These are phyloP conservation scores for Meloidogyne exigua DNA, from an alignment of 1,140 invertebrate species.

Conservation along the genomic window DNA sequence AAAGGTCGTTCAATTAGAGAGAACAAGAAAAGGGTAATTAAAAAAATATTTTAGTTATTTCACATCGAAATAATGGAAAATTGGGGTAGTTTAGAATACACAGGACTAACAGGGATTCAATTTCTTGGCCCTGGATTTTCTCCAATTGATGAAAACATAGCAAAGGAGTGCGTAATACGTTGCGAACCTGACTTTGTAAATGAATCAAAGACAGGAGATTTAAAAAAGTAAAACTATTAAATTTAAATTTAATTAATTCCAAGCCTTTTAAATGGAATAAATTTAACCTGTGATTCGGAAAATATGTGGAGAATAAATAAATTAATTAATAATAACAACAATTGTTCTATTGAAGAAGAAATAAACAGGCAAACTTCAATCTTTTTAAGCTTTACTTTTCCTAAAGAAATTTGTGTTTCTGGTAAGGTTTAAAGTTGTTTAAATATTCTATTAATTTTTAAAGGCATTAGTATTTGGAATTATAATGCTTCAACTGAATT, in stretches of 20 bases:
- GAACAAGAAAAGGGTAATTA: too few species aligned
- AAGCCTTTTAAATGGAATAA: conserved; percentile 16
- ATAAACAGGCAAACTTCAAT: background rate
- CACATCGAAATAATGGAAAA: conserved; percentile 66
- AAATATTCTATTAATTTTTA: conserved; percentile 35
- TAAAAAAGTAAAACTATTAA: conserved; percentile 17
- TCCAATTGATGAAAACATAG: conserved; percentile 53
- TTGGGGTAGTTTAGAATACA: conserved; percentile 66
- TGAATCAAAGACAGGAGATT: background rate
- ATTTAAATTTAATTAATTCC: background rate
- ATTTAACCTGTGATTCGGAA: conserved; percentile 64
- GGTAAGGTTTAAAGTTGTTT: conserved; percentile 47
- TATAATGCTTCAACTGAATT: conserved; percentile 76
- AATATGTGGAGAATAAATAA: conserved; percentile 67
- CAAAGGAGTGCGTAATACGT: conserved; percentile 55
- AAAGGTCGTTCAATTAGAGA: too few species aligned
- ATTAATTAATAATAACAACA: conserved; percentile 44
- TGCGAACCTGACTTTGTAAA: conserved; percentile 58
- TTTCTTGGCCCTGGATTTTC: conserved; percentile 65
- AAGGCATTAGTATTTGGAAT: conserved; percentile 76
- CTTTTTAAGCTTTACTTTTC: conserved; percentile 66
- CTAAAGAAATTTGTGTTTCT: conserved; percentile 70
- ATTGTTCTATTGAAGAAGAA: conserved; percentile 53
- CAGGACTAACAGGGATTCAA: conserved; percentile 67
- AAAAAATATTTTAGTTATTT: conserved; percentile 58